These are phyloP conservation scores for Villa cingulata DNA, from an alignment of 2,888 invertebrate genomes.

Conservation along the genomic window DNA sequence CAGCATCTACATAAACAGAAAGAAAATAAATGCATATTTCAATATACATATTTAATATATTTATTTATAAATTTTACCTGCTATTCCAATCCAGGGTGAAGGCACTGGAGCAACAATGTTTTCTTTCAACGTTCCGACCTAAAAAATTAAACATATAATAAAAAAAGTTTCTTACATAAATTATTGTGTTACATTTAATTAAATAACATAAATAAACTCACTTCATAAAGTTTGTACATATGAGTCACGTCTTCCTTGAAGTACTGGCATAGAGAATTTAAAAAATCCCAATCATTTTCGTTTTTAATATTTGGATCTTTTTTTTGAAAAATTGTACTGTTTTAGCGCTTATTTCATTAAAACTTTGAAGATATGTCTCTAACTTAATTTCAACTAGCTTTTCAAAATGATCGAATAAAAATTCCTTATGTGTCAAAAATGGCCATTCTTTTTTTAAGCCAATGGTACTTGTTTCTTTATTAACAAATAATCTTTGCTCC, in stretches of 20 bases:
- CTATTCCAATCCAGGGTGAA: not conserved
- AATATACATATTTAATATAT: too few relatives aligned
- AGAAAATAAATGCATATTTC: too few relatives aligned
- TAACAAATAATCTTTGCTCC: not conserved
- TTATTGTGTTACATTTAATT: not conserved
- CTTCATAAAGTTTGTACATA: not conserved
- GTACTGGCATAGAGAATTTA: not conserved
- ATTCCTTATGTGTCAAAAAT: not conserved
- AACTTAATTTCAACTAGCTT: not conserved
- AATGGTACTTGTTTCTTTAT: not conserved
- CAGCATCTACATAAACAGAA: not conserved
- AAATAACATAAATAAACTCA: not conserved
- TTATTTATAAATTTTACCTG: too few relatives aligned
- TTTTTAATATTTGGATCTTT: not conserved
- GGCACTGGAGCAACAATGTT: not conserved
- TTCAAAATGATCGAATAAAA: not conserved
- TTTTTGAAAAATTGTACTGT: not conserved
- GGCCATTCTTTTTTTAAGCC: not conserved
- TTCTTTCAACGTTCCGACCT: not conserved
- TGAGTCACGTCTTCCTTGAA: not conserved
- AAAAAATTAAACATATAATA: not conserved
- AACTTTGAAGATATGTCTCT: not conserved
- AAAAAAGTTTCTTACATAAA: not conserved
- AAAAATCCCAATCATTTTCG: not conserved
- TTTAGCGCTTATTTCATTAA: not conserved